Base-by-base conservation (phyloP, 2,888 invertebrate species). In the Cylindroiulus punctatus region DNA sequence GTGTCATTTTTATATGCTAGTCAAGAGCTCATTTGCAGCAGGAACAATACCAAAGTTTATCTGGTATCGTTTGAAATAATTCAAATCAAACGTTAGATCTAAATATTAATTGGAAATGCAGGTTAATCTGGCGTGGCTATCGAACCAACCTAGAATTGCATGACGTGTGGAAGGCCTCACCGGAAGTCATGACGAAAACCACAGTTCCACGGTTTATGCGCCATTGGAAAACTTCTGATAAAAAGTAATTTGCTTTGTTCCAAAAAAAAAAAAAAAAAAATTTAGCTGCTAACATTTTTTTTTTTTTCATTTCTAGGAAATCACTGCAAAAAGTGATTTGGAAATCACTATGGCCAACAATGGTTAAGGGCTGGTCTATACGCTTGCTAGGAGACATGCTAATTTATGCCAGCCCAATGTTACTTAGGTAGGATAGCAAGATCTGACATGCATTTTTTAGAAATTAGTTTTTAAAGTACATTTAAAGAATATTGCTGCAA, bases 131-230 rank as follows among this genome's bases (percentile, higher is more conserved):
- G 85, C 44, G n/a, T 88, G 98, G 98, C 32, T 98, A 96, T 91
- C 94, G 94, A 87, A 94, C 95, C 89, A 95, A 96, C 19, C 91
- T 99, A 88, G 95, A 94, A 88, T 93, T 94, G 87, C 92, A 93
- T 83, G 97, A 99, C 91, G 92, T 99, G 19, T 99, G 98, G 98
- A 94, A 95, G 82, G 93, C 98, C 90, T 96, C 97, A 89, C 94
- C 95, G 3, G 94, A 94, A 88, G 97, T 98, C 90, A 94, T 94
- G 85, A 95, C 96, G 12, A 92, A 92, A 86, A 94, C 94, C 91
- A 94, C 97, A 5, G 95, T 96, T 88, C 96, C 96, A 2, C 92
- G 92, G 86, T 97, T 97, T 90, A 95, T 97, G 88, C 94, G 95
- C 90, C 93, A 95, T 90, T 98, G 97, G 97, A 93, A 94, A 88